These are phyloP conservation scores for cat (Felis catus) DNA, from an alignment of 2,113 vertebrate species.

Conservation along the genomic window DNA sequence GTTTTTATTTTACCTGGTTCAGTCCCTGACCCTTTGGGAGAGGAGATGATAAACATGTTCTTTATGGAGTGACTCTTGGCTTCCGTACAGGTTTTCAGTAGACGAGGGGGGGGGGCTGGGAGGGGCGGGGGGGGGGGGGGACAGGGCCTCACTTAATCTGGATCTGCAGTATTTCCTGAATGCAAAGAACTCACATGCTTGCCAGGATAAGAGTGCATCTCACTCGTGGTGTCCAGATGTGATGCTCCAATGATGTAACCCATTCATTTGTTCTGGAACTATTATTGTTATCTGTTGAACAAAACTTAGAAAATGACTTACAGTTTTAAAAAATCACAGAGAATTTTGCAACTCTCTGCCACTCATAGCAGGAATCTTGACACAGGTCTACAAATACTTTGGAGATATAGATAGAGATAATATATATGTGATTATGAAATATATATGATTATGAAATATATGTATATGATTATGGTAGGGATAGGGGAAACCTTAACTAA, in stretches of 20 bases:
- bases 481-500: constrained; percentile 22
- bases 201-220: background rate
- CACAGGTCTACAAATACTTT: background rate
- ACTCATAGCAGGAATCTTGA: background rate
- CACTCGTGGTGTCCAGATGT: constrained; percentile 45
- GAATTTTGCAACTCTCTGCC: background rate
- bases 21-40: background rate
- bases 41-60: background rate
- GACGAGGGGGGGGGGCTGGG: background rate
- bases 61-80: background rate
- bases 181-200: background rate
- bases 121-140: background rate
- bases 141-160: background rate
- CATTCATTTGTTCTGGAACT: background rate
- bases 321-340: constrained; percentile 17
- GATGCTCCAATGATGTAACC: background rate
- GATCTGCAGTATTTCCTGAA: constrained; percentile 10
- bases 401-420: too few species aligned
- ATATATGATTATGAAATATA: background rate
- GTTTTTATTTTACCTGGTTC: background rate
- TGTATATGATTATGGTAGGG: background rate
- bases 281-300: constrained; percentile 29
- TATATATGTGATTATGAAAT: too few species aligned
- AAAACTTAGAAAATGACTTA: constrained; percentile 41
- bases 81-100: background rate